Evolutionary conservation across 2,888 invertebrate genomes (phyloP).

Genomic region (Ptilodon capucinus): DNA sequence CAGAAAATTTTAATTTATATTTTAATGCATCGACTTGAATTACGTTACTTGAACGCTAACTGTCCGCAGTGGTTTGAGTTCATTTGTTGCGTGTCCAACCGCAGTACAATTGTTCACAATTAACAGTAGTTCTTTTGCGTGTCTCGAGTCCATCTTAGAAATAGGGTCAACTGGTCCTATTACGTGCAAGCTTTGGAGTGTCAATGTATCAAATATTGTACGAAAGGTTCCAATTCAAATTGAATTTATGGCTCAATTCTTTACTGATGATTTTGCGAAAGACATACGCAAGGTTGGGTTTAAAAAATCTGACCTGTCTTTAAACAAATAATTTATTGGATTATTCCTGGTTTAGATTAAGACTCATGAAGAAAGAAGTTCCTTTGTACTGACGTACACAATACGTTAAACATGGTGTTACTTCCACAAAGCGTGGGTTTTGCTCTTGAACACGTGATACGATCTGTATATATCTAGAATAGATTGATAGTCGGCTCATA

Average conservation of each 20-base stretch:
- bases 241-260: too few species aligned
- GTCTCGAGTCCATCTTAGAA: constrained; percentile 65
- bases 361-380: too few species aligned
- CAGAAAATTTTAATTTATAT: background rate
- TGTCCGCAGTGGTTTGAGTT: constrained; percentile 50
- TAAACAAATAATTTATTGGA: constrained; percentile 31
- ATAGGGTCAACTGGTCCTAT: constrained; percentile 64
- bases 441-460: constrained; percentile 50
- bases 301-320: background rate
- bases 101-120: constrained; percentile 76
- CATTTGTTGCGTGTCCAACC: constrained; percentile 74
- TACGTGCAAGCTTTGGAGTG: constrained; percentile 26
- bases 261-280: too few species aligned
- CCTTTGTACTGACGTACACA: constrained; percentile 57
- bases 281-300: background rate
- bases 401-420: constrained; percentile 52
- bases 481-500: constrained; percentile 20
- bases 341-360: constrained; percentile 52
- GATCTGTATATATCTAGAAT: constrained; percentile 26
- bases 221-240: too few species aligned
- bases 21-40: constrained; percentile 26
- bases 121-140: constrained; percentile 78
- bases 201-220: constrained; percentile 21
- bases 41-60: constrained; percentile 41
- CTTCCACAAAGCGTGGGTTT: constrained; percentile 54